These are phyloP conservation scores for Idaea dimidiata DNA, from an alignment of 2,888 invertebrate species.

Conservation along the genomic window DNA sequence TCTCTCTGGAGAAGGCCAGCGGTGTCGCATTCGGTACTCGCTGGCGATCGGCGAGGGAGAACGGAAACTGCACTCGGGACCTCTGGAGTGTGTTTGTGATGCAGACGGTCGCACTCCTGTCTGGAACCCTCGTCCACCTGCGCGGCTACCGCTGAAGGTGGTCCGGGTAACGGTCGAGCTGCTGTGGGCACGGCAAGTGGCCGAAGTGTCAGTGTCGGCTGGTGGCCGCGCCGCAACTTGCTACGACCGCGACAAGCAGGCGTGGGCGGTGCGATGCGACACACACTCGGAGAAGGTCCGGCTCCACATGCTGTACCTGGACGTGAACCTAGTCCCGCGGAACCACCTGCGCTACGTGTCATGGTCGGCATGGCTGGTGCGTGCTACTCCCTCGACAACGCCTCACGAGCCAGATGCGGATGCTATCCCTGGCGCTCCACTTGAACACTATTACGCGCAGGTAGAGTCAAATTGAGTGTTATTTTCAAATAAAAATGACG, in stretches of 20 bases:
- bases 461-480: no score
- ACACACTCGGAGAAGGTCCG: constrained; percentile 88
- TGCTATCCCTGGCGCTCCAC: constrained; percentile 86
- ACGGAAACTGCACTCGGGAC: constrained; percentile 84
- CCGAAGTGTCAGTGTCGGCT: constrained; percentile 77
- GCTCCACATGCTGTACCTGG: constrained; percentile 87
- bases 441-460: constrained; percentile 87
- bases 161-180: constrained; percentile 87
- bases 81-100: constrained; percentile 86
- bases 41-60: constrained; percentile 86
- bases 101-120: constrained; percentile 86
- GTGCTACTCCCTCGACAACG: constrained; percentile 66
- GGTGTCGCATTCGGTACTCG: constrained; percentile 87
- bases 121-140: constrained; percentile 84
- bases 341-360: constrained; percentile 86
- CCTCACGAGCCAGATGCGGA: constrained; percentile 84
- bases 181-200: constrained; percentile 84
- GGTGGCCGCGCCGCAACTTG: constrained; percentile 82
- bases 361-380: constrained; percentile 86
- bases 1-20: constrained; percentile 90
- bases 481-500: no score
- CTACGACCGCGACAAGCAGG: constrained; percentile 90
- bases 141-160: constrained; percentile 82
- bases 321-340: constrained; percentile 88
- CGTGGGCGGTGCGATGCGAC: constrained; percentile 89